Conservation (phyloP, 2,113 vertebrate genomes). For the Thamnophis sirtalis region DNA sequence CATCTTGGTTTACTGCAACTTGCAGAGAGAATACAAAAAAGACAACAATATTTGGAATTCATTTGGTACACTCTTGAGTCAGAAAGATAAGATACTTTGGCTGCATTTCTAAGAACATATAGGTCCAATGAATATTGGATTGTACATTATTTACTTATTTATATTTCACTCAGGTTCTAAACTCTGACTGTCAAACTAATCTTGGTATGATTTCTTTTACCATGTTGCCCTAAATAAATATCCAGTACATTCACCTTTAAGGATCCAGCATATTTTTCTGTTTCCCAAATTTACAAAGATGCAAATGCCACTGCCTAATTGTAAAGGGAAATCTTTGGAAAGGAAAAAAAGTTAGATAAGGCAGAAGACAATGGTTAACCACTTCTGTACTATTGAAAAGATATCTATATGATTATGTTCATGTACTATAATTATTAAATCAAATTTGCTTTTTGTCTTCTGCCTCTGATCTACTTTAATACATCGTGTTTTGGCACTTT, state of each 20-base stretch:
- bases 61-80: neutral
- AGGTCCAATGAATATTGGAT: neutral
- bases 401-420: neutral
- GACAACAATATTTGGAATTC: neutral
- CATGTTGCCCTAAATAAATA: neutral
- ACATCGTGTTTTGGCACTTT: neutral
- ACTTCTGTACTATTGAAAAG: neutral
- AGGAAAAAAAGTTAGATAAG: neutral
- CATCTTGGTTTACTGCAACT: neutral
- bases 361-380: neutral
- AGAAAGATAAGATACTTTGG: neutral
- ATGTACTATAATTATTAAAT: neutral
- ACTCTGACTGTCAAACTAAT: neutral
- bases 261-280: neutral
- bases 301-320: neutral
- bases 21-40: neutral
- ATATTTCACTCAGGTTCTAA: neutral
- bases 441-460: neutral
- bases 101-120: neutral
- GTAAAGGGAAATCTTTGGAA: neutral
- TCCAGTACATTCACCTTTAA: neutral
- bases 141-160: neutral
- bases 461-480: neutral
- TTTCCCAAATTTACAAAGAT: neutral
- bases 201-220: neutral